Conservation (phyloP, 2,113 vertebrate species). For the Forbesichthys agassizii region DNA sequence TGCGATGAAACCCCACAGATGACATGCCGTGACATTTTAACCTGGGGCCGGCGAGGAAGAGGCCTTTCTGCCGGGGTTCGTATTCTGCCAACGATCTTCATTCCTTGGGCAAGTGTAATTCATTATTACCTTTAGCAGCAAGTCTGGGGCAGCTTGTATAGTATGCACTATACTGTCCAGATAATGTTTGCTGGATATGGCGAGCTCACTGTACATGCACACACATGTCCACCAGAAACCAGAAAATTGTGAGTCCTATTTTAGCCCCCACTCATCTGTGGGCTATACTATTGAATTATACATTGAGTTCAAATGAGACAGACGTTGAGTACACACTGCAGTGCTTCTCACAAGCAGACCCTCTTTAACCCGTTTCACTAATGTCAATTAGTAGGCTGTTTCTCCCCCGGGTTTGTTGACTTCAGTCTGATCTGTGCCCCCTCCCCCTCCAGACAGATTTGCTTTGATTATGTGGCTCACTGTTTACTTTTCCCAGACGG, state of each 20-base stretch:
- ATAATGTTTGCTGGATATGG: neutral
- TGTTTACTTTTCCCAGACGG: slow-evolving; percentile 80
- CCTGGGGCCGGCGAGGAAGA: slow-evolving; percentile 26
- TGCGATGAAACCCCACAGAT: slow-evolving; percentile 34
- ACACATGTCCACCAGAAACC: neutral
- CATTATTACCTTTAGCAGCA: slow-evolving; percentile 21
- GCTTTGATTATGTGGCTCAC: slow-evolving; percentile 57
- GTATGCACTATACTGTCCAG: neutral
- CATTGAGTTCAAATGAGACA: slow-evolving; percentile 35
- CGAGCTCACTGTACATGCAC: slow-evolving; percentile 30
- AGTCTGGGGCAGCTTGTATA: slow-evolving; percentile 8
- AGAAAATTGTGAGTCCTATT: neutral
- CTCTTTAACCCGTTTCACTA: slow-evolving; percentile 55
- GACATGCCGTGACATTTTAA: slow-evolving; percentile 15
- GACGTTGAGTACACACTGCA: slow-evolving; percentile 59
- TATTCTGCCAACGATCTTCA: slow-evolving; percentile 38
- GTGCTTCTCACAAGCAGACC: slow-evolving; percentile 46
- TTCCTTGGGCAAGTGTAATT: slow-evolving; percentile 28
- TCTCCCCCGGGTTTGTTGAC: slow-evolving; percentile 65
- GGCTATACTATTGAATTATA: slow-evolving; percentile 32
- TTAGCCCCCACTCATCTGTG: slow-evolving; percentile 21
- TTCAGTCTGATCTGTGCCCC: slow-evolving; percentile 47
- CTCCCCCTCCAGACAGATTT: slow-evolving; percentile 49
- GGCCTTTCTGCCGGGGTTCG: slow-evolving; percentile 22
- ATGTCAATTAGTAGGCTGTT: slow-evolving; percentile 47